These are phyloP conservation scores for Oncopodura yosiiana DNA, from an alignment of 1,140 invertebrate species.

Conservation along the genomic window DNA sequence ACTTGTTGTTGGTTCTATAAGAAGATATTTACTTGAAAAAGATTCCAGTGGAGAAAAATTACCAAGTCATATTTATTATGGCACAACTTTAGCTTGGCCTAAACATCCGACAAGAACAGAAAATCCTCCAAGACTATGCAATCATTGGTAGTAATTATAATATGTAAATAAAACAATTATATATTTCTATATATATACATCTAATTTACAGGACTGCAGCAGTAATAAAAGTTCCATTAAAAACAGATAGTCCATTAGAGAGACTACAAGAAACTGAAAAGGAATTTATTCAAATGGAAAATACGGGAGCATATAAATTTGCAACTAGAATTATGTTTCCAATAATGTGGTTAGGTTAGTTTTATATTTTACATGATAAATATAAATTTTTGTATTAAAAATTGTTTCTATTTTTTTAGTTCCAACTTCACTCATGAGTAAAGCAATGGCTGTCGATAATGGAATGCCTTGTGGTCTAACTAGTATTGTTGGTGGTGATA, in stretches of 20 bases:
- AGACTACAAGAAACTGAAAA: not conserved
- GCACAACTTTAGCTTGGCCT: conserved; percentile 15
- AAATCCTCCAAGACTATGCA: conserved; percentile 3
- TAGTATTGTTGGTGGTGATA: conserved; percentile 5
- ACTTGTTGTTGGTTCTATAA: not conserved
- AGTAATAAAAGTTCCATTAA: conserved; percentile 2
- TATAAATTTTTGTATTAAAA: too few species aligned
- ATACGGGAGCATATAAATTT: conserved; percentile 11
- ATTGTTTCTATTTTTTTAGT: too few species aligned
- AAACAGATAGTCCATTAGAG: not conserved
- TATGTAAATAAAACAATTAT: not conserved
- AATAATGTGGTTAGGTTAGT: not conserved
- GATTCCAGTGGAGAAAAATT: not conserved
- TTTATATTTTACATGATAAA: too few species aligned
- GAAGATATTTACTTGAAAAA: conserved; percentile 6
- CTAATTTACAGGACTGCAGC: conserved; percentile 2
- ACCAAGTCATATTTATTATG: not conserved
- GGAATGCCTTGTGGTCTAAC: conserved; percentile 6
- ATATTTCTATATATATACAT: not conserved
- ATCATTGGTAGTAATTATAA: conserved; percentile 12
- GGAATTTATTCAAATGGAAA: not conserved
- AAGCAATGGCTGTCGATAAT: not conserved
- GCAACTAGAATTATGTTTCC: conserved; percentile 3
- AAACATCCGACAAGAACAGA: conserved; percentile 3
- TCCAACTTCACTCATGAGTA: not conserved